A percentile compares a stretch with the other conserved stretches of the same genome.
phyloP scores from a whole-genome alignment of 2,797 vertebrate species.

The Eleutherodactylus coqui region DNA sequence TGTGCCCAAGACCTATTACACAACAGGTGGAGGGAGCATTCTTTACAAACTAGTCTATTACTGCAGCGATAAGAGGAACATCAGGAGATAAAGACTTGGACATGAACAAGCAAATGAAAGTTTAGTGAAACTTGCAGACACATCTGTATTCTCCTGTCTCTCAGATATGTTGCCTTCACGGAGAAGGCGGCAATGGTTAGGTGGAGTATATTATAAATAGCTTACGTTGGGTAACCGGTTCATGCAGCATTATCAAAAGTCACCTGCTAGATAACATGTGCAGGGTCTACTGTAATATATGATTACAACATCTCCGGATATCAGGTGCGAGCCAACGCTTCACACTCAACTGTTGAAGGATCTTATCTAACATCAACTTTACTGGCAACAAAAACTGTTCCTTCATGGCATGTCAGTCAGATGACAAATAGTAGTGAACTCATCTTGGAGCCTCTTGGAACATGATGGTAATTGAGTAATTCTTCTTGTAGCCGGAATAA shows the following conservation, averaged over 20 bases:
- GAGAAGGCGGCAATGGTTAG: neutral
- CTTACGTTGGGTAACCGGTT: neutral
- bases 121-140: neutral
- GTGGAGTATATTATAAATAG: constrained; percentile 8
- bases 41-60: neutral
- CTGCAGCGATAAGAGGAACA: neutral
- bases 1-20: too few species aligned
- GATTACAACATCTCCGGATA: neutral
- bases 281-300: neutral
- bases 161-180: neutral
- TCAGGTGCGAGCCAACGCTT: neutral
- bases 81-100: neutral
- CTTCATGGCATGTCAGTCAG: neutral
- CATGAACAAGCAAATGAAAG: neutral
- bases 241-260: neutral
- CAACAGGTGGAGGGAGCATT: too few species aligned
- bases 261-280: constrained; percentile 7
- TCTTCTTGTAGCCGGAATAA: too few species aligned
- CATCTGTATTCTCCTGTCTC: neutral
- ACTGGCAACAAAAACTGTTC: neutral
- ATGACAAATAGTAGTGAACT: neutral
- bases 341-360: neutral
- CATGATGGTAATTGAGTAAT: too few species aligned
- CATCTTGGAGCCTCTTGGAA: neutral
- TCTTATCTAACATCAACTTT: neutral